Percentiles rank a stretch among this genome's conserved stretches.
Conservation (phyloP, 1,140 invertebrate genomes). For the Physella acuta region DNA sequence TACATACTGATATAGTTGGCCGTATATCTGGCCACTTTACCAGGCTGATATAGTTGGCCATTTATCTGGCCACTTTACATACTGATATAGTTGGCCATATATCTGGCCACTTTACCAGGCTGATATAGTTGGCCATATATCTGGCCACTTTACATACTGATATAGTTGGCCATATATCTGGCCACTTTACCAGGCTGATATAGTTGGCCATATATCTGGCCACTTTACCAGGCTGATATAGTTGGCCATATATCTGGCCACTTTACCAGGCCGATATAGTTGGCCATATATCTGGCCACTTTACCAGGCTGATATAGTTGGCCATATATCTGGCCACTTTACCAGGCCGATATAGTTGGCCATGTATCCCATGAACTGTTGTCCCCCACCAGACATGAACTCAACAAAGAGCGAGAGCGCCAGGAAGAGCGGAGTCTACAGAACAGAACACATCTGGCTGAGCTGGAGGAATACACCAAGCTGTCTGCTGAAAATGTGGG, state of each 20-base stretch:
- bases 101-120: too few species aligned
- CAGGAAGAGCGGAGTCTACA: conserved; percentile 63
- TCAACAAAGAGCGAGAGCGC: conserved; percentile 63
- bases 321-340: conserved; percentile 42
- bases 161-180: too few species aligned
- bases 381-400: background rate
- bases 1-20: too few species aligned
- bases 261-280: background rate
- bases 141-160: too few species aligned
- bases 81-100: too few species aligned
- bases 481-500: conserved; percentile 74
- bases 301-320: background rate
- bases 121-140: too few species aligned
- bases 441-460: conserved; percentile 64
- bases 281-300: background rate
- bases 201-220: background rate
- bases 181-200: too few species aligned
- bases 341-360: conserved; percentile 68
- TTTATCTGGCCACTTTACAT: too few species aligned
- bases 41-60: too few species aligned
- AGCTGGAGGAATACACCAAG: conserved; percentile 58
- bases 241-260: background rate
- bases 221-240: background rate
- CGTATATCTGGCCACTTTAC: too few species aligned
- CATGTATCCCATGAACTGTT: background rate